Evolutionary conservation across 2,888 invertebrate species (phyloP).

Genomic region (Zeuzera pyrina): DNA sequence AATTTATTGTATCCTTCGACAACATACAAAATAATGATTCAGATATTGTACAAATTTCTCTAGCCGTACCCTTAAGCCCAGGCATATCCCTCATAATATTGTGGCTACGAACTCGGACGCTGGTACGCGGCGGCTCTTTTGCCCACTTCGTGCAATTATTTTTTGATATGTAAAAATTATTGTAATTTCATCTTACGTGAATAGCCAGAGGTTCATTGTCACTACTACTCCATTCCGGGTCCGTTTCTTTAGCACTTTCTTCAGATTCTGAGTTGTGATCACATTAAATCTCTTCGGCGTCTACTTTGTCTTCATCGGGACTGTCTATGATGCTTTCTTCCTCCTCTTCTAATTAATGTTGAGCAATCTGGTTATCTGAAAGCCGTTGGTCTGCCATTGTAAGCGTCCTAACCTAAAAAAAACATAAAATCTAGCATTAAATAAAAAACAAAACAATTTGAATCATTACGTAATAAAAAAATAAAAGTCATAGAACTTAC

Average conservation of each 20-base stretch:
- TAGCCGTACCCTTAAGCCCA: not conserved
- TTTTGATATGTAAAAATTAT: not conserved
- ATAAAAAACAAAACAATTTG: too few relatives aligned
- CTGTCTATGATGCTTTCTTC: not conserved
- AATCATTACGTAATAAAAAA: too few relatives aligned
- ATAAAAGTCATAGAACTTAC: too few relatives aligned
- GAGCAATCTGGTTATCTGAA: too few relatives aligned
- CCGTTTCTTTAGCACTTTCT: not conserved
- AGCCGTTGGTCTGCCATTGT: too few relatives aligned
- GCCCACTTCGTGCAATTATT: conserved; percentile 2
- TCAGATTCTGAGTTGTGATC: not conserved
- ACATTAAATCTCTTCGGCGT: not conserved
- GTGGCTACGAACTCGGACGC: too few relatives aligned
- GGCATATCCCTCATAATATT: not conserved
- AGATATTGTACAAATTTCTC: not conserved
- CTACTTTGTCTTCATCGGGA: not conserved
- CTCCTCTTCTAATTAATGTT: not conserved
- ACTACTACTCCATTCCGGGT: not conserved
- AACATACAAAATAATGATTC: not conserved
- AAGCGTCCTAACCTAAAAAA: too few relatives aligned
- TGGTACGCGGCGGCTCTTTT: not conserved
- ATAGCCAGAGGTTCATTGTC: not conserved
- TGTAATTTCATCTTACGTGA: not conserved
- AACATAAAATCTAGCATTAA: too few relatives aligned
- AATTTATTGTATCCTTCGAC: not conserved